Conservation (phyloP, 1,140 invertebrate genomes). For the Hyphantria cunea region DNA sequence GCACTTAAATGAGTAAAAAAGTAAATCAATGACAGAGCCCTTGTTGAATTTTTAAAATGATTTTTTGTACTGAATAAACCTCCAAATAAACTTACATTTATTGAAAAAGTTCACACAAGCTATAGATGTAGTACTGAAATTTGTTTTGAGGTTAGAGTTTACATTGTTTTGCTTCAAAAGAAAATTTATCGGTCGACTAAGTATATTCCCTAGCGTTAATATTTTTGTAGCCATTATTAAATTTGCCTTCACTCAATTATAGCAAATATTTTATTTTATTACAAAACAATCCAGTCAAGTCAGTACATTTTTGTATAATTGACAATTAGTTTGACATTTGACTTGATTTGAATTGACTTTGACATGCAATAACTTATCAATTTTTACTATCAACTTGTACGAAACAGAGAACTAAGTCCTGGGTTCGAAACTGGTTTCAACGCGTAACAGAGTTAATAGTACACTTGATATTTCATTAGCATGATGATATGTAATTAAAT, state of each 20-base stretch:
- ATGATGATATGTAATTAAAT: too few species aligned
- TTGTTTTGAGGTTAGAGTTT: conserved; percentile 63
- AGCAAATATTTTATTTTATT: too few species aligned
- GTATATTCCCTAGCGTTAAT: conserved; percentile 47
- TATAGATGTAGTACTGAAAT: conserved; percentile 57
- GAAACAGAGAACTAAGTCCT: too few species aligned
- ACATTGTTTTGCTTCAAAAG: conserved; percentile 52
- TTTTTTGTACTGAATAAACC: not conserved
- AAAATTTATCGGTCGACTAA: conserved; percentile 45
- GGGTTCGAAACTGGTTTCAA: too few species aligned
- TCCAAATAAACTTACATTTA: conserved; percentile 72
- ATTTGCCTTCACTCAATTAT: too few species aligned
- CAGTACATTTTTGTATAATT: too few species aligned
- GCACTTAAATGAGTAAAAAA: conserved; percentile 81
- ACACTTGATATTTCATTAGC: too few species aligned
- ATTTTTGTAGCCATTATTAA: conserved; percentile 55
- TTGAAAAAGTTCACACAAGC: conserved; percentile 68
- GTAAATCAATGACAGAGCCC: not conserved
- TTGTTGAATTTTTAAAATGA: not conserved
- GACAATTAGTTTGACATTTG: too few species aligned
- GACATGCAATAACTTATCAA: too few species aligned
- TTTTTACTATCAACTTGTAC: too few species aligned
- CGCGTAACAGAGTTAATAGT: too few species aligned
- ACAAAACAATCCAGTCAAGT: too few species aligned
- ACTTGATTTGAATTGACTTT: not conserved